Evolutionary conservation across 1,140 invertebrate genomes (phyloP).

Genomic region (Drosophila pruinosa): DNA sequence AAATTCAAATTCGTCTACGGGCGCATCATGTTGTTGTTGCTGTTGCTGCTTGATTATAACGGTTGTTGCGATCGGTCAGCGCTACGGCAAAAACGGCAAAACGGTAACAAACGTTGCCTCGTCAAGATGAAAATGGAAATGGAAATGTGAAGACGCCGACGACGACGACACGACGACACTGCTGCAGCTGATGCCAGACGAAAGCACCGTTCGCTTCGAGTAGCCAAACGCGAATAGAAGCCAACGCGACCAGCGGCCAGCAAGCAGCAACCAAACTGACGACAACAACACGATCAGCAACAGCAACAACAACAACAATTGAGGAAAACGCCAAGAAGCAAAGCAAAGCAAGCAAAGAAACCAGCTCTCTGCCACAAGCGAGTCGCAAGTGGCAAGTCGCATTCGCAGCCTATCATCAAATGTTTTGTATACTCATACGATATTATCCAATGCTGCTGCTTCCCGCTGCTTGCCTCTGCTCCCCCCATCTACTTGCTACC

Average conservation of each 20-base stretch:
- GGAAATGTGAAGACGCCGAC: not conserved
- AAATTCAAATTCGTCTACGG: constrained; percentile 63
- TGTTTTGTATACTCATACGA: constrained; percentile 38
- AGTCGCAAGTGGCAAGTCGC: not conserved
- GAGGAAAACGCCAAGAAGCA: constrained; percentile 8
- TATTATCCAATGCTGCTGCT: constrained; percentile 49
- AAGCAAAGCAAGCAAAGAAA: constrained; percentile 15
- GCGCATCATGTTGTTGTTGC: constrained; percentile 24
- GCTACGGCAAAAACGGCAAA: constrained; percentile 17
- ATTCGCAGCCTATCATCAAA: constrained; percentile 27
- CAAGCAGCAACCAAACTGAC: constrained; percentile 27
- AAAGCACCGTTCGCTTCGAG: constrained; percentile 78
- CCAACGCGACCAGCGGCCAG: constrained; percentile 54
- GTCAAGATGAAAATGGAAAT: constrained; percentile 11
- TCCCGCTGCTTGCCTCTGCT: not conserved
- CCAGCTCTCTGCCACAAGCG: constrained; percentile 25
- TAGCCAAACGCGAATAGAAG: constrained; percentile 72
- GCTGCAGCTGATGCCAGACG: constrained; percentile 28
- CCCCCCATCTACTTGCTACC: too few relatives aligned
- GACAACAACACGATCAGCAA: constrained; percentile 13
- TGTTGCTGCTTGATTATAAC: constrained; percentile 49
- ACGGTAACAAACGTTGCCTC: constrained; percentile 34
- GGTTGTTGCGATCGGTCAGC: constrained; percentile 39
- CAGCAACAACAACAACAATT: constrained; percentile 12
- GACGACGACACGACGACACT: constrained; percentile 19